Evolutionary conservation across 2,888 invertebrate species (phyloP).

Genomic region (Acleris literana): DNA sequence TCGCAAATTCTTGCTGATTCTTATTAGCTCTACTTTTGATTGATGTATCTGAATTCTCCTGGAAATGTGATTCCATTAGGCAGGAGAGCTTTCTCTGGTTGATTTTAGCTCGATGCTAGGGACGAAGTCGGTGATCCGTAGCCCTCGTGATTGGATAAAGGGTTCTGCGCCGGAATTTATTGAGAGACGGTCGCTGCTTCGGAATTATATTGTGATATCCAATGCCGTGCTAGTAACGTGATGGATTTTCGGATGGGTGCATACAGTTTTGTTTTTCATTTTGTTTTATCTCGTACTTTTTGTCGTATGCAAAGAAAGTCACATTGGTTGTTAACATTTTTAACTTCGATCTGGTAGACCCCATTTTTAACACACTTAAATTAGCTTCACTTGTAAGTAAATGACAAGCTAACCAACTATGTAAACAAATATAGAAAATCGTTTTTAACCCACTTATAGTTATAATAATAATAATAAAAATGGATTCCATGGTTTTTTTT

Average conservation of each 20-base stretch:
- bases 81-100: conserved; percentile 54
- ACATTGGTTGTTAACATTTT: too few relatives aligned
- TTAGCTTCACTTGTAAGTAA: too few relatives aligned
- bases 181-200: conserved; percentile 38
- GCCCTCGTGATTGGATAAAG: conserved; percentile 71
- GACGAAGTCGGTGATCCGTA: conserved; percentile 62
- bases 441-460: too few relatives aligned
- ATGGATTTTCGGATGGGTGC: conserved; percentile 14
- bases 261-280: not conserved
- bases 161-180: conserved; percentile 54
- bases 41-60: conserved; percentile 33
- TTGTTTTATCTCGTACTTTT: too few relatives aligned
- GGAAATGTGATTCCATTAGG: conserved; percentile 36
- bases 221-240: conserved; percentile 4
- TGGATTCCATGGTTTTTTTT: too few relatives aligned
- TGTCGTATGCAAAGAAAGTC: too few relatives aligned
- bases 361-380: too few relatives aligned
- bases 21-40: conserved; percentile 33
- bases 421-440: too few relatives aligned
- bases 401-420: too few relatives aligned
- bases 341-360: too few relatives aligned
- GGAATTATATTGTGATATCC: conserved; percentile 36
- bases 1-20: conserved; percentile 21
- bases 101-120: conserved; percentile 54
- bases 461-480: too few relatives aligned